phyloP scores from a whole-genome alignment of 1,140 invertebrate genomes.

The Lineus longissimus region DNA sequence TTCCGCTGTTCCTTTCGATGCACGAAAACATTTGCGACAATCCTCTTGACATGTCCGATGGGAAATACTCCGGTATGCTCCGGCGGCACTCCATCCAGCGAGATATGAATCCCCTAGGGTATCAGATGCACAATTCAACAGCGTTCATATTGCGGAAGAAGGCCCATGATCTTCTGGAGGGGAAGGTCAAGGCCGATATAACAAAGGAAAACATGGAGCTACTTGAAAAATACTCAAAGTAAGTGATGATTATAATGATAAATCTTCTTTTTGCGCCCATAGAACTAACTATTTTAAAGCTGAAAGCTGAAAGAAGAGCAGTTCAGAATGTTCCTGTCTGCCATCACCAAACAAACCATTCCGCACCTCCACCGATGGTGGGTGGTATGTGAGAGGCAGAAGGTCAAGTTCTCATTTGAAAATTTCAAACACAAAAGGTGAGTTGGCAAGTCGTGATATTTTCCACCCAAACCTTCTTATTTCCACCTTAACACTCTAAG shows the following conservation, averaged over 20 bases:
- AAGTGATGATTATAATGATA: neutral
- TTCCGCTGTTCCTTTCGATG: slow-evolving; percentile 49
- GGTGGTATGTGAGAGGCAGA: no score
- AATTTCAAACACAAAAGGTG: no score
- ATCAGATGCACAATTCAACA: slow-evolving; percentile 16
- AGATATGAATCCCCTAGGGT: slow-evolving; percentile 48
- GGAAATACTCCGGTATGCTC: slow-evolving; percentile 37
- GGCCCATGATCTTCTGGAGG: slow-evolving; percentile 23
- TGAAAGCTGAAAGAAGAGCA: no score
- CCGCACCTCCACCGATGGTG: no score
- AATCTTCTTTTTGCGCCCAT: no score
- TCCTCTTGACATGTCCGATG: slow-evolving; percentile 46
- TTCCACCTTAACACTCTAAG: no score
- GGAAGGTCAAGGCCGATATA: slow-evolving; percentile 18
- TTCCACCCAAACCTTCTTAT: no score
- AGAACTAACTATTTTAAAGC: no score
- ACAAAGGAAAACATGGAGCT: slow-evolving; percentile 17
- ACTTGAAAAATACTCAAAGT: slow-evolving; percentile 24
- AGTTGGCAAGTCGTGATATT: no score
- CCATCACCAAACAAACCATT: no score
- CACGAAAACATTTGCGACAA: slow-evolving; percentile 49
- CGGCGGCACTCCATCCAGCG: slow-evolving; percentile 33
- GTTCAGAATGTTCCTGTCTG: no score
- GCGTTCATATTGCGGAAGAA: slow-evolving; percentile 23
- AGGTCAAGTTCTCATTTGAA: no score